phyloP scores from a whole-genome alignment of 2,113 vertebrate genomes.

The Siphamia tubifer region DNA sequence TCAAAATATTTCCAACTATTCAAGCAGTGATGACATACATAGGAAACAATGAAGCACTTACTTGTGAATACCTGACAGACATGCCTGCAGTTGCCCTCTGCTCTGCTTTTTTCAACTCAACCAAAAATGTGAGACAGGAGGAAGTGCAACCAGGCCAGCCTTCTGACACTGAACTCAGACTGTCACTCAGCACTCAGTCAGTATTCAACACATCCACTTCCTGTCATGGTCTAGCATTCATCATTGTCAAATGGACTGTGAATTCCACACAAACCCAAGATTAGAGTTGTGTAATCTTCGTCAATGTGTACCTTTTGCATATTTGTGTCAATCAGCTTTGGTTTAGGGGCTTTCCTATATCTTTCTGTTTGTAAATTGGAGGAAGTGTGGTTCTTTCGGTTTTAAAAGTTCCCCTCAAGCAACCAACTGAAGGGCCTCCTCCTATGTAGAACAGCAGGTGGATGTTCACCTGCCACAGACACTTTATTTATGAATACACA shows the following conservation, averaged over 20 bases:
- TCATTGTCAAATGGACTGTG: background rate
- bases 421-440: background rate
- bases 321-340: background rate
- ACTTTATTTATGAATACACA: background rate
- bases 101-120: constrained; percentile 23
- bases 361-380: background rate
- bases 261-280: background rate
- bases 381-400: background rate
- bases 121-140: constrained; percentile 14
- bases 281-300: too few relatives aligned
- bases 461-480: background rate
- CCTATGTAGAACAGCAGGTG: background rate
- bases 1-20: background rate
- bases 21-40: background rate
- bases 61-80: background rate
- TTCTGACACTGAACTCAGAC: background rate
- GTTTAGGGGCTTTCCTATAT: background rate
- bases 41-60: background rate
- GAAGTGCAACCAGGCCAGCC: constrained; percentile 10
- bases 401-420: background rate
- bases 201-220: background rate
- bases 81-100: background rate
- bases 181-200: background rate
- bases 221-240: background rate
- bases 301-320: too few relatives aligned